A percentile compares a stretch with the other conserved stretches of the same genome.
These are phyloP conservation scores for Cladorhizidae sp. DNA, from an alignment of 37 sponge, comb jelly and placozoan genomes.

Conservation along the genomic window DNA sequence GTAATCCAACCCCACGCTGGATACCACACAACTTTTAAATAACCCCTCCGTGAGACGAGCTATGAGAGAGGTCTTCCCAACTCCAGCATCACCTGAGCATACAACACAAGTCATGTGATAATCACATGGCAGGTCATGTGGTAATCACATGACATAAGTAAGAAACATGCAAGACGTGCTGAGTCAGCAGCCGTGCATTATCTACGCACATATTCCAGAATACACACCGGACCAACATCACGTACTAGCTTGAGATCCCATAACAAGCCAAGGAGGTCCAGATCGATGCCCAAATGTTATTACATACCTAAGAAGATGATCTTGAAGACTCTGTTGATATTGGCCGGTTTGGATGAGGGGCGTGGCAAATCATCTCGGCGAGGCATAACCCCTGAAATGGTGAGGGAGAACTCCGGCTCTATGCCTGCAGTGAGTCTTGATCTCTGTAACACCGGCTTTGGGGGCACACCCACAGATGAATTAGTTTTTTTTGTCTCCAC, in stretches of 20 bases:
- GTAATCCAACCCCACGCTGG: slow-evolving; percentile 53
- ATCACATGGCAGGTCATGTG: not conserved
- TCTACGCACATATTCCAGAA: too few relatives aligned
- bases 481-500: too few relatives aligned
- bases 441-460: not conserved
- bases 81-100: slow-evolving; percentile 34
- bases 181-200: too few relatives aligned
- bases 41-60: slow-evolving; percentile 18
- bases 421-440: not conserved
- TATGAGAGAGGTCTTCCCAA: slow-evolving; percentile 60
- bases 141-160: not conserved
- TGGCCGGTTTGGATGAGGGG: slow-evolving; percentile 3
- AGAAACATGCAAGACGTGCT: too few relatives aligned
- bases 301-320: slow-evolving; percentile 31
- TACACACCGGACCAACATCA: too few relatives aligned
- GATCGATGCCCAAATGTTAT: too few relatives aligned
- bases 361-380: slow-evolving; percentile 9
- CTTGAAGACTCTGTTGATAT: slow-evolving; percentile 43
- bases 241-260: too few relatives aligned
- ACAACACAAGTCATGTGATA: not conserved
- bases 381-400: slow-evolving; percentile 1
- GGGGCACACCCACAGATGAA: too few relatives aligned
- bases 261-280: too few relatives aligned
- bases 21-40: not conserved
- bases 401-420: not conserved